phyloP scores from a whole-genome alignment of 2,113 vertebrate species.

The Scomber scombrus region DNA sequence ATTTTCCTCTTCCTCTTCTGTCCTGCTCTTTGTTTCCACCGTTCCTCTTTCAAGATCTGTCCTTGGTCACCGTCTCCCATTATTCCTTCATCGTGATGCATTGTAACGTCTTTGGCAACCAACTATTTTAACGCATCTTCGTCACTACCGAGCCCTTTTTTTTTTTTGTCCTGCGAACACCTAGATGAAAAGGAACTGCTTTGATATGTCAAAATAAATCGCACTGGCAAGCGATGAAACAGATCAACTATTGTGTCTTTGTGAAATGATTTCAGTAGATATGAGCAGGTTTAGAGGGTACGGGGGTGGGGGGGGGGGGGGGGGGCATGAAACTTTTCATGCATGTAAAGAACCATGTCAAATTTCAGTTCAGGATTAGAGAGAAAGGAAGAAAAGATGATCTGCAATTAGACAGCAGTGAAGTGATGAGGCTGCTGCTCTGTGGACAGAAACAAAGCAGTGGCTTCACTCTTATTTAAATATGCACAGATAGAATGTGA shows the following conservation, averaged over 20 bases:
- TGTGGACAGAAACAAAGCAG: neutral
- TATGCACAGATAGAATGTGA: neutral
- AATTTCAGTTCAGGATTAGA: neutral
- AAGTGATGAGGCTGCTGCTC: neutral
- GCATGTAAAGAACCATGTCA: slow-evolving; percentile 12
- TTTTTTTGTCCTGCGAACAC: slow-evolving; percentile 54
- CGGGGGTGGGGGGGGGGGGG: neutral
- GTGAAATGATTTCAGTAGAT: slow-evolving; percentile 19
- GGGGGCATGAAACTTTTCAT: slow-evolving; percentile 1
- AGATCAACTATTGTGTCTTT: slow-evolving; percentile 30
- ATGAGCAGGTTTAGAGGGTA: slow-evolving; percentile 20
- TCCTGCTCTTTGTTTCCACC: slow-evolving; percentile 60
- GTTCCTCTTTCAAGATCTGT: slow-evolving; percentile 65
- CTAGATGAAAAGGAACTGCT: slow-evolving; percentile 32
- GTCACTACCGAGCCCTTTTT: slow-evolving; percentile 43
- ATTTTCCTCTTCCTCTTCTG: slow-evolving; percentile 59
- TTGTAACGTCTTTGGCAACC: slow-evolving; percentile 66
- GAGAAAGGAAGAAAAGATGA: neutral
- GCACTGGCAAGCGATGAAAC: slow-evolving; percentile 7
- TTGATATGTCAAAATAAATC: slow-evolving; percentile 50
- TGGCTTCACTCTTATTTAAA: neutral
- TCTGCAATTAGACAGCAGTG: neutral
- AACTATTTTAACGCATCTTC: slow-evolving; percentile 63
- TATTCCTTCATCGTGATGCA: slow-evolving; percentile 72
- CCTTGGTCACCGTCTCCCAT: slow-evolving; percentile 73